These are phyloP conservation scores for Apodemia hepburni DNA, from an alignment of 2,888 invertebrate genomes.

Conservation along the genomic window DNA sequence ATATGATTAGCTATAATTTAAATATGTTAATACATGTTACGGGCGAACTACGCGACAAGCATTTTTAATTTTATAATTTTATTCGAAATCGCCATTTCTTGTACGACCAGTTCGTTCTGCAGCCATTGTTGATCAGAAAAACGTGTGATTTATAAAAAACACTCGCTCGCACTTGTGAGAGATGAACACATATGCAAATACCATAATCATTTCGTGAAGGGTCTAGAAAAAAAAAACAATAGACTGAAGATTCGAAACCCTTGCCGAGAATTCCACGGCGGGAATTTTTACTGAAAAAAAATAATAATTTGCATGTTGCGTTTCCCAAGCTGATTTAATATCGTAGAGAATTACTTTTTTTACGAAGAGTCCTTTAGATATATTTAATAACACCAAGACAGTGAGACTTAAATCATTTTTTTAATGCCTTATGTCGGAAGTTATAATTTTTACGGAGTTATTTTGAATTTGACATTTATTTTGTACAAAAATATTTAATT, in stretches of 20 bases:
- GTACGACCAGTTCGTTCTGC: conserved; percentile 4
- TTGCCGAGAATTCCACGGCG: conserved; percentile 39
- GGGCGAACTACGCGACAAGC: not conserved
- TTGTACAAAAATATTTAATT: conserved; percentile 14
- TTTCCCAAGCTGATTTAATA: not conserved
- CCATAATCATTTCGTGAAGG: conserved; percentile 76
- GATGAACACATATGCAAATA: conserved; percentile 66
- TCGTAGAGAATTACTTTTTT: not conserved
- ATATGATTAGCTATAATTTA: not conserved
- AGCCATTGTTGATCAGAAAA: conserved; percentile 43
- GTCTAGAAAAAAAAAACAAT: conserved; percentile 60
- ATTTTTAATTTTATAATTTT: conserved; percentile 4
- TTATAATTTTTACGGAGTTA: not conserved
- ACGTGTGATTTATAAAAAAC: conserved; percentile 73
- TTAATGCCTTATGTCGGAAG: not conserved
- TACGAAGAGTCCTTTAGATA: not conserved
- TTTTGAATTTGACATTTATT: conserved; percentile 6
- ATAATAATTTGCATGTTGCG: not conserved
- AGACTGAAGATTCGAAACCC: conserved; percentile 63
- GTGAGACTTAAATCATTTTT: conserved; percentile 11
- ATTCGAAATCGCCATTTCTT: conserved; percentile 4
- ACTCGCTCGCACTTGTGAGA: conserved; percentile 63
- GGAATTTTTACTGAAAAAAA: not conserved
- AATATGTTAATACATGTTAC: conserved; percentile 8
- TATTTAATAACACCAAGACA: not conserved